These are phyloP conservation scores for Dufourea novaeangliae DNA, from an alignment of 1,140 invertebrate genomes.

Conservation along the genomic window DNA sequence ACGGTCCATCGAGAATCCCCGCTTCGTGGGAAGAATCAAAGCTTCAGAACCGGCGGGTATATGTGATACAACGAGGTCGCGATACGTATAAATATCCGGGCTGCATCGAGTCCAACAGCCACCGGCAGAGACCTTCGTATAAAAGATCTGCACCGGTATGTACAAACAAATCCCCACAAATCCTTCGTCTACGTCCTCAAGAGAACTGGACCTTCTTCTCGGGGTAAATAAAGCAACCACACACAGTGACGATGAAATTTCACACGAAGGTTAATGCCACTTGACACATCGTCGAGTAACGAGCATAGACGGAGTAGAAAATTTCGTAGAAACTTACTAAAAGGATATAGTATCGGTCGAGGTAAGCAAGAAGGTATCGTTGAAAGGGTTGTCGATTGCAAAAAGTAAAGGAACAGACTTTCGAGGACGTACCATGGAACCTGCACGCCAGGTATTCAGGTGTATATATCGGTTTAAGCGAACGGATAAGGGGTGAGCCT, in stretches of 20 bases:
- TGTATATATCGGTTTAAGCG: constrained; percentile 59
- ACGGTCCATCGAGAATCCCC: background rate
- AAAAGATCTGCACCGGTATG: background rate
- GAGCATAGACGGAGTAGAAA: background rate
- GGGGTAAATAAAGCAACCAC: background rate
- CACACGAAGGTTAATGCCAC: background rate
- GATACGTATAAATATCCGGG: background rate
- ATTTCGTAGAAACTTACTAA: background rate
- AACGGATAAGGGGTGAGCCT: constrained; percentile 66
- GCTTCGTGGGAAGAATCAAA: background rate
- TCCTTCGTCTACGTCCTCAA: too few relatives aligned
- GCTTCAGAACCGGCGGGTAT: too few relatives aligned
- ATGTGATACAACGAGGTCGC: background rate
- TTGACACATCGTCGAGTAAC: background rate
- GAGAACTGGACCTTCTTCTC: background rate
- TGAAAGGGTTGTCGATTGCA: background rate
- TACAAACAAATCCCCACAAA: background rate
- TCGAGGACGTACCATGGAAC: background rate
- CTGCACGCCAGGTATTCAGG: constrained; percentile 58
- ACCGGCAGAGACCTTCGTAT: background rate
- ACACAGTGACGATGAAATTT: background rate
- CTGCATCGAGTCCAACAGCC: constrained; percentile 7
- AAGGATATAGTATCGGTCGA: too few relatives aligned
- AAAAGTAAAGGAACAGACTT: background rate
- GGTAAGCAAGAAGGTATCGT: background rate